These are phyloP conservation scores for Notoglanidium macrostoma DNA, from an alignment of 2,797 vertebrate genomes.

Conservation along the genomic window DNA sequence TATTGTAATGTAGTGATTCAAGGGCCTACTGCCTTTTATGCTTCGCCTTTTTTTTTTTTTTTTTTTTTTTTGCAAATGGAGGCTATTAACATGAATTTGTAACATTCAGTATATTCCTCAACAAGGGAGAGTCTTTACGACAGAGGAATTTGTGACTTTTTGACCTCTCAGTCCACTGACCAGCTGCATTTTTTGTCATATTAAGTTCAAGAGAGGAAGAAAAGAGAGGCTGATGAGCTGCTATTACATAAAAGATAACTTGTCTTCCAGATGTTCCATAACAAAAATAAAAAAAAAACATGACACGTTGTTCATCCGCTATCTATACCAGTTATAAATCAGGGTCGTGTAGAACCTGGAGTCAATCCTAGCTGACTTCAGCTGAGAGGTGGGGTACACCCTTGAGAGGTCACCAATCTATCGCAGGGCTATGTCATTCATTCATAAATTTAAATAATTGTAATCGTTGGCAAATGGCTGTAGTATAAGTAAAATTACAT, in stretches of 20 bases:
- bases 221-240: not conserved
- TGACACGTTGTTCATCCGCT: not conserved
- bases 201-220: not conserved
- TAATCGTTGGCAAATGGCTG: not conserved
- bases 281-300: not conserved
- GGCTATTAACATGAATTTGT: not conserved
- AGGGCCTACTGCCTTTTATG: not conserved
- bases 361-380: too few relatives aligned
- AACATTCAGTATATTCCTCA: not conserved
- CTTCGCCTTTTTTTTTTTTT: not conserved
- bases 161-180: not conserved
- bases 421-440: not conserved
- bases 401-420: too few relatives aligned
- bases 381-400: too few relatives aligned
- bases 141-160: not conserved
- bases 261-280: not conserved
- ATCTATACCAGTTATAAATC: not conserved
- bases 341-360: too few relatives aligned
- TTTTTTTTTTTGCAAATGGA: not conserved
- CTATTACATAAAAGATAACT: not conserved
- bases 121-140: not conserved
- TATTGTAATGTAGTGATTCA: not conserved
- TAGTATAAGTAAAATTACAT: not conserved
- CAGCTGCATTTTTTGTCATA: not conserved
- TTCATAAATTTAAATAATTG: not conserved